Conservation (phyloP, 92 coral and sea anemone species). For the Palythoa grandiflora region DNA sequence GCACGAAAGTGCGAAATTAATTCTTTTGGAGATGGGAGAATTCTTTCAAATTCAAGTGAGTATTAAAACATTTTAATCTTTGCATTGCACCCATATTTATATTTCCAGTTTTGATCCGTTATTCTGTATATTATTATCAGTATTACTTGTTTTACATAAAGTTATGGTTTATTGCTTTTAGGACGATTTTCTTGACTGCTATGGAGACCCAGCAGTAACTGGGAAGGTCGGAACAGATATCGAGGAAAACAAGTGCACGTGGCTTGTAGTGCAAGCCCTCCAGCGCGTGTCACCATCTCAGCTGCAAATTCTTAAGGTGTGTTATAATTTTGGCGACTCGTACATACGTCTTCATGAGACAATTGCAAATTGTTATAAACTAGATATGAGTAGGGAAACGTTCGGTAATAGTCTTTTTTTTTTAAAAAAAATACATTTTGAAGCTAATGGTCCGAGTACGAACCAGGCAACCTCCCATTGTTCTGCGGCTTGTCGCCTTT, state of each 20-base stretch:
- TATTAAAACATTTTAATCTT: too few relatives aligned
- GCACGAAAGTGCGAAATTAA: constrained; percentile 82
- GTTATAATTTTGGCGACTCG: background rate
- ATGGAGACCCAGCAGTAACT: constrained; percentile 91
- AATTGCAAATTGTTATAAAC: background rate
- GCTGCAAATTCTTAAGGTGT: constrained; percentile 83
- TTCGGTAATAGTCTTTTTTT: too few relatives aligned
- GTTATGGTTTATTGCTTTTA: constrained; percentile 28
- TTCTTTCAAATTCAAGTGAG: constrained; percentile 96
- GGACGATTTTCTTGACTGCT: constrained; percentile 96
- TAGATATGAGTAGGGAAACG: background rate
- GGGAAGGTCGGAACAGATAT: constrained; percentile 99
- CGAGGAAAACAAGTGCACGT: constrained; percentile 95
- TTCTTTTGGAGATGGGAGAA: constrained; percentile 95
- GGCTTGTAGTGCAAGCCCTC: constrained; percentile 94
- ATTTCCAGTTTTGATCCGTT: too few relatives aligned
- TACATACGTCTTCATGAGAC: background rate
- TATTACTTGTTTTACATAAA: background rate
- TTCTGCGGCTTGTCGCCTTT: too few relatives aligned
- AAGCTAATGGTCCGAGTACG: too few relatives aligned
- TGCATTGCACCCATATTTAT: too few relatives aligned
- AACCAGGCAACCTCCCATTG: too few relatives aligned
- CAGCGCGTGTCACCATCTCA: constrained; percentile 70
- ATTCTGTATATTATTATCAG: background rate
- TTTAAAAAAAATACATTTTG: too few relatives aligned